Base-by-base conservation (phyloP, 2,797 vertebrate genomes). In the Pseudochaenichthys georgianus region DNA sequence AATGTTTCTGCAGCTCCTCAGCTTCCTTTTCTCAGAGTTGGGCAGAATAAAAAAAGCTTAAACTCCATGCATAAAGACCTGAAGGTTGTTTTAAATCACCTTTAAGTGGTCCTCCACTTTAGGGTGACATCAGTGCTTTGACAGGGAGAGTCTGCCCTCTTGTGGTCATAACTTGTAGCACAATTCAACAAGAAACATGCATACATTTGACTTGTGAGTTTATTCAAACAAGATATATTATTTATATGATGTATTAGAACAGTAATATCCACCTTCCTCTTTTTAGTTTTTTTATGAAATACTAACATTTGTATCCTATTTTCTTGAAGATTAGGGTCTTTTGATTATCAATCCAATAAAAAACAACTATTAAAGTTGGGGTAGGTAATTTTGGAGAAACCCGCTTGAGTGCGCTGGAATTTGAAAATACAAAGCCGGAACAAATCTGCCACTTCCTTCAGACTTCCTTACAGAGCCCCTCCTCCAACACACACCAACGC, bases 131-230 rank as follows among this genome's bases (percentile, higher is more conserved):
- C 9, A 23, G 5, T 70, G 64, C 55, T 84, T 83, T 73, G 13
- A 83, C 43, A 81, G 65, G 70, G 73, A 85, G 62, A 78, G 75
- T 71, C 64, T 86, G 92, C 89, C 89, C 89, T 86, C 92, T 89
- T 76, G 85, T 92, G 92, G 91, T n/a, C 48, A 3, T 0, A 70
- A 50, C 3, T 3, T 69, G 9, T 70, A 87, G 82, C 61, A 80
- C 87, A 88, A 10, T 21, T 54, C 10, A 64, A 61, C 62, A 1
- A 52, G 13, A 60, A 12, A 62, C 52, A 5, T 48, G 13, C 11
- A 11, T 66, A 51, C 13, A 11, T 19, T 70, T 23, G 19, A 28
- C 28, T 28, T 28, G 28, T 28, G 28, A 28, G 28, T 28, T 28
- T 28, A 28, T 28, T 28, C 28, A 28, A 28, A 28, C 16, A 50